Percentiles rank a stretch among this genome's conserved stretches.
Conservation (phyloP, 1,140 invertebrate genomes). For the Lerema accius region DNA sequence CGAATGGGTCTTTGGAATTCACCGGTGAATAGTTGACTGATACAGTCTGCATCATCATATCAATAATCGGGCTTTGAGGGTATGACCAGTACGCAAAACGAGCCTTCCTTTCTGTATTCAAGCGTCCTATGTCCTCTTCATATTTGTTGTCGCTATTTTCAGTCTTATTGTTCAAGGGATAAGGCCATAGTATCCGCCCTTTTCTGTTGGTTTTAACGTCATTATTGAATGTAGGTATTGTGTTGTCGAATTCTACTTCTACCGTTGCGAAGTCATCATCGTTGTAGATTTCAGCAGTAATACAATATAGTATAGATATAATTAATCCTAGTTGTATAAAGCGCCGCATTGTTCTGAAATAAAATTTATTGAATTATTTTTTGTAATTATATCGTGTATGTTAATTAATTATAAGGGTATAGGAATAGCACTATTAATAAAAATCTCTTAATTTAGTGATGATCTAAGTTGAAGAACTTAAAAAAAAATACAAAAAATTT, state of each 20-base stretch:
- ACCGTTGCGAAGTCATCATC: conserved; percentile 53
- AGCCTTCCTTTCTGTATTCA: conserved; percentile 44
- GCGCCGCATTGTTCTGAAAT: conserved; percentile 30
- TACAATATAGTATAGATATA: conserved; percentile 24
- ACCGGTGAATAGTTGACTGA: conserved; percentile 61
- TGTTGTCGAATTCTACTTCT: conserved; percentile 48
- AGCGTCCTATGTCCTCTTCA: conserved; percentile 26
- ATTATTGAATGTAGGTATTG: conserved; percentile 36
- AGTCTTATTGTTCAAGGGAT: conserved; percentile 49
- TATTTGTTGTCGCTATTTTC: conserved; percentile 35
- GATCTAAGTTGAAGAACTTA: no score
- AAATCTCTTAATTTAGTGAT: no score
- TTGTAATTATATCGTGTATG: no score
- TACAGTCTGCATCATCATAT: conserved; percentile 66
- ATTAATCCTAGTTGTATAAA: conserved; percentile 13
- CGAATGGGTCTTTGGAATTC: conserved; percentile 63
- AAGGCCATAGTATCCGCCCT: conserved; percentile 62
- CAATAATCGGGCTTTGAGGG: conserved; percentile 61
- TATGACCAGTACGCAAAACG: conserved; percentile 57
- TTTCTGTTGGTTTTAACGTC: conserved; percentile 43
- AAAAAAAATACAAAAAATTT: no score
- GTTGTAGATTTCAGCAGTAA: conserved; percentile 35
- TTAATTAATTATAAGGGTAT: no score
- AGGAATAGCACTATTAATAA: no score
- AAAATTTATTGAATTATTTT: background rate